phyloP scores from a whole-genome alignment of 1,140 invertebrate genomes.

The Tenebrio molitor region DNA sequence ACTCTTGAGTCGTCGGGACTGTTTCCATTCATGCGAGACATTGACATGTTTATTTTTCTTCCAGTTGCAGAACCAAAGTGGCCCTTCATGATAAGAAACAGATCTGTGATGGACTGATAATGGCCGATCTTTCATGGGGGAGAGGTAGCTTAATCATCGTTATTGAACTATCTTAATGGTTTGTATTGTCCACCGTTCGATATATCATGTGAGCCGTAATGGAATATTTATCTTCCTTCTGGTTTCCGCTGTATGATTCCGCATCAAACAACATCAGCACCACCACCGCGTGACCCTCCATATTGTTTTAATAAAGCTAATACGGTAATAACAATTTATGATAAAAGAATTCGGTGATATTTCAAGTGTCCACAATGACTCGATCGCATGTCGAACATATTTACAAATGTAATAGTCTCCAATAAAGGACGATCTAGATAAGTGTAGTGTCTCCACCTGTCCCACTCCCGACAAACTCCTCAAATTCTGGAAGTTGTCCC shows the following conservation, averaged over 20 bases:
- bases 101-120: constrained; percentile 56
- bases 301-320: constrained; percentile 51
- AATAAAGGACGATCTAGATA: background rate
- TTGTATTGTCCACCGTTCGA: constrained; percentile 64
- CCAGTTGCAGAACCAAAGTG: constrained; percentile 51
- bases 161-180: constrained; percentile 65
- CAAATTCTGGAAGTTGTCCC: constrained; percentile 3
- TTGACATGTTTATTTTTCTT: constrained; percentile 41
- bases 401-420: no score
- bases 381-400: background rate
- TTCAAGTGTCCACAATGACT: background rate
- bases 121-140: constrained; percentile 53
- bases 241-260: constrained; percentile 50
- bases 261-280: constrained; percentile 24
- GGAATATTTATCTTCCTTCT: constrained; percentile 59
- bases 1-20: no score
- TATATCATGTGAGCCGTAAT: constrained; percentile 61
- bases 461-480: no score
- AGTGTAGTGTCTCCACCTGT: background rate
- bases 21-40: no score
- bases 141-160: constrained; percentile 64
- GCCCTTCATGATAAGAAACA: constrained; percentile 57
- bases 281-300: constrained; percentile 18
- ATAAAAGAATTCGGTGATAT: constrained; percentile 50
- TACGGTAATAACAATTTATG: constrained; percentile 50